A percentile compares a stretch with the other conserved stretches of the same genome.
Conservation (phyloP, 2,113 vertebrate species). For the Dasyprocta punctata region DNA sequence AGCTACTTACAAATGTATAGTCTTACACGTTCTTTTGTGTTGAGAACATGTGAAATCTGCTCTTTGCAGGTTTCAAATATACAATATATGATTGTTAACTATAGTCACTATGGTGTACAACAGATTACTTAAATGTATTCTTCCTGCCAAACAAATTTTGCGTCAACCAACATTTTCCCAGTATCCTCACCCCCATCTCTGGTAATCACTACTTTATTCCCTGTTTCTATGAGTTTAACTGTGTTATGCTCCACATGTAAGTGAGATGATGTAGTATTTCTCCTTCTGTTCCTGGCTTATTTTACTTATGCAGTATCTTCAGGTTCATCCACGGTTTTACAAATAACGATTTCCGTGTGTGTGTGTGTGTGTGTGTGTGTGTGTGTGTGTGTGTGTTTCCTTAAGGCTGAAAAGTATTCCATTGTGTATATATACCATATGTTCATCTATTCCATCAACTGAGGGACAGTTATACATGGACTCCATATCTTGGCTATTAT, state of each 20-base stretch:
- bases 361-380: too few relatives aligned
- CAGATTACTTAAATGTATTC: too few relatives aligned
- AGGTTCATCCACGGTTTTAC: background rate
- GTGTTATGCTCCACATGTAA: background rate
- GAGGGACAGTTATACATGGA: background rate
- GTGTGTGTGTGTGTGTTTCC: too few relatives aligned
- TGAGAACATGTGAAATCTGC: background rate
- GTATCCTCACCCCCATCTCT: background rate
- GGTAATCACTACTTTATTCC: background rate
- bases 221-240: background rate
- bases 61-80: too few relatives aligned
- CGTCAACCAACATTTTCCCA: background rate
- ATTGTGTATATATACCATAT: background rate
- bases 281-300: background rate
- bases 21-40: background rate
- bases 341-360: background rate
- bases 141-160: too few relatives aligned
- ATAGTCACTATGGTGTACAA: too few relatives aligned
- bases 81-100: too few relatives aligned
- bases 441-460: background rate
- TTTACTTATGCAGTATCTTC: background rate
- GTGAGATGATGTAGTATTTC: background rate
- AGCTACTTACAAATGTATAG: background rate
- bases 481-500: background rate
- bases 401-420: background rate